Evolutionary conservation across 1,140 invertebrate genomes (phyloP).

Genomic region (Mamestra configurata): DNA sequence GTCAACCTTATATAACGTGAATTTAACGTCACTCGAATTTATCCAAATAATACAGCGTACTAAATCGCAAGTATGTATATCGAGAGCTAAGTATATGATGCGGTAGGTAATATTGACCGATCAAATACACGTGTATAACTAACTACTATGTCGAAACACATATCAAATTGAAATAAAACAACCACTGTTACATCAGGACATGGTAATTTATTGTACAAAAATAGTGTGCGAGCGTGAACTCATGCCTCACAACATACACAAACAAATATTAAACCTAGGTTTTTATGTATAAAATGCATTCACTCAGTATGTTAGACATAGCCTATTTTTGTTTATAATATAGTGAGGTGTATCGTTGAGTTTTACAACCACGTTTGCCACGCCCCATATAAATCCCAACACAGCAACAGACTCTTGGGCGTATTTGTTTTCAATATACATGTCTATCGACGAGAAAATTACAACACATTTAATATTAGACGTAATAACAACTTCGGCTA

Average conservation of each 20-base stretch:
- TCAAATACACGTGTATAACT: slow-evolving; percentile 36
- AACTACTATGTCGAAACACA: slow-evolving; percentile 41
- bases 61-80: background rate
- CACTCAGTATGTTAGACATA: slow-evolving; percentile 86
- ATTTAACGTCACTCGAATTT: slow-evolving; percentile 16
- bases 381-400: slow-evolving; percentile 68
- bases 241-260: slow-evolving; percentile 84
- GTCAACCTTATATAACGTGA: slow-evolving; percentile 1
- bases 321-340: slow-evolving; percentile 83
- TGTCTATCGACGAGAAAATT: slow-evolving; percentile 10
- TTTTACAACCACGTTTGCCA: slow-evolving; percentile 79
- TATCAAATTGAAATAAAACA: slow-evolving; percentile 77
- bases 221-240: slow-evolving; percentile 87
- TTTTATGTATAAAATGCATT: slow-evolving; percentile 87
- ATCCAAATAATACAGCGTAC: background rate
- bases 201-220: slow-evolving; percentile 88
- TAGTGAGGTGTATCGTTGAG: slow-evolving; percentile 82
- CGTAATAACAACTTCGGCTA: slow-evolving; percentile 42
- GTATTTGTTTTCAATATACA: slow-evolving; percentile 9
- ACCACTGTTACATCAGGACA: slow-evolving; percentile 78
- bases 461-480: slow-evolving; percentile 31
- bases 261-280: slow-evolving; percentile 83
- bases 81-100: background rate
- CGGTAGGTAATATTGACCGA: background rate
- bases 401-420: slow-evolving; percentile 62